These are phyloP conservation scores for Dasypogon diadema DNA, from an alignment of 2,888 invertebrate genomes.

Conservation along the genomic window DNA sequence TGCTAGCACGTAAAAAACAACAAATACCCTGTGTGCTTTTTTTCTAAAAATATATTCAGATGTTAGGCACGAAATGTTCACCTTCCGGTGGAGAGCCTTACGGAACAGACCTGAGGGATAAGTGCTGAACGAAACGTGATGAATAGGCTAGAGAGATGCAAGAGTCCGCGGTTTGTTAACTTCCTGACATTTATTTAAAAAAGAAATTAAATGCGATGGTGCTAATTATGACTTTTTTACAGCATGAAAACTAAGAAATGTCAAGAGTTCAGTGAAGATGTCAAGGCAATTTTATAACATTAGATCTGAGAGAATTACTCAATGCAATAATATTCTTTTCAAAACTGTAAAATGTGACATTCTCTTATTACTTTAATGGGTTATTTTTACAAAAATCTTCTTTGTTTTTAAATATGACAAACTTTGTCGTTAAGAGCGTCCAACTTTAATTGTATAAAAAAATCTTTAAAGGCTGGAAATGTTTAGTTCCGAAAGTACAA, in stretches of 20 bases:
- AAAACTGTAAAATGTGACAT: too few relatives aligned
- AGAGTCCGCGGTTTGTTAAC: slow-evolving; percentile 50
- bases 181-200: slow-evolving; percentile 47
- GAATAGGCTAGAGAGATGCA: slow-evolving; percentile 46
- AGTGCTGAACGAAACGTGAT: slow-evolving; percentile 37
- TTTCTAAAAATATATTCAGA: slow-evolving; percentile 44
- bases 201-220: slow-evolving; percentile 37
- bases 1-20: slow-evolving; percentile 23
- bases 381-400: too few relatives aligned
- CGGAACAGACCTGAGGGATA: slow-evolving; percentile 25
- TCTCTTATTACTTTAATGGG: too few relatives aligned
- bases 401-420: too few relatives aligned
- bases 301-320: background rate
- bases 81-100: slow-evolving; percentile 1
- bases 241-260: slow-evolving; percentile 2
- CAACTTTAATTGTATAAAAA: too few relatives aligned
- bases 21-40: slow-evolving; percentile 27
- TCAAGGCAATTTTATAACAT: background rate
- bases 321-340: too few relatives aligned
- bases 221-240: slow-evolving; percentile 39
- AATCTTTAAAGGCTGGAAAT: too few relatives aligned
- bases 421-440: too few relatives aligned
- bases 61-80: slow-evolving; percentile 35
- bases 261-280: slow-evolving; percentile 5
- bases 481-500: too few relatives aligned